A percentile compares a stretch with the other conserved stretches of the same genome.
phyloP scores from a whole-genome alignment of 2,113 vertebrate species.

The Psammodynastes pulverulentus region DNA sequence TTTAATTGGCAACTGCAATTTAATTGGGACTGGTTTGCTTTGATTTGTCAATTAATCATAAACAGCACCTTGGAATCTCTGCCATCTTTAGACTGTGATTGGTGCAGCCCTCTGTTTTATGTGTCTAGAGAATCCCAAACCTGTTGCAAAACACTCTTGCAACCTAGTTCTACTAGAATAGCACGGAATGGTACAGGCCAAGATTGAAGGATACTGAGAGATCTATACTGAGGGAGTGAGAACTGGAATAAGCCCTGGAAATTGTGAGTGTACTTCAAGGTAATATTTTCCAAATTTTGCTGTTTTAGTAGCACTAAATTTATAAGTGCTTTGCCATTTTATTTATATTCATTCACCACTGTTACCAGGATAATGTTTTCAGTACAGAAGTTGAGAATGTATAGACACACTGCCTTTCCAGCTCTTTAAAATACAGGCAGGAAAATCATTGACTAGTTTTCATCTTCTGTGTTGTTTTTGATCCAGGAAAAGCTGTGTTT shows the following conservation, averaged over 20 bases:
- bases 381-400: background rate
- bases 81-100: constrained; percentile 14
- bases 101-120: constrained; percentile 22
- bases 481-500: constrained; percentile 79
- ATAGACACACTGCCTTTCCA: background rate
- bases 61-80: constrained; percentile 9
- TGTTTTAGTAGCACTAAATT: background rate
- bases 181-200: background rate
- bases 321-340: constrained; percentile 1
- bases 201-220: constrained; percentile 8
- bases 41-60: background rate
- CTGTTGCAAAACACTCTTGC: constrained; percentile 17
- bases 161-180: constrained; percentile 27
- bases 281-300: constrained; percentile 7
- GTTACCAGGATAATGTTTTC: background rate
- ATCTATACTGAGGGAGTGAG: constrained; percentile 9
- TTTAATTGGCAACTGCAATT: background rate
- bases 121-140: constrained; percentile 19
- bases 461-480: background rate
- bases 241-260: constrained; percentile 27
- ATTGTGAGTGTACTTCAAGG: constrained; percentile 23
- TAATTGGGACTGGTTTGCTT: constrained; percentile 2
- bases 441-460: constrained; percentile 1
- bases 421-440: background rate
- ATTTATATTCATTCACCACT: background rate